phyloP scores from a whole-genome alignment of 64 coral and sea anemone species.

The Dendrophyllia cribrosa region DNA sequence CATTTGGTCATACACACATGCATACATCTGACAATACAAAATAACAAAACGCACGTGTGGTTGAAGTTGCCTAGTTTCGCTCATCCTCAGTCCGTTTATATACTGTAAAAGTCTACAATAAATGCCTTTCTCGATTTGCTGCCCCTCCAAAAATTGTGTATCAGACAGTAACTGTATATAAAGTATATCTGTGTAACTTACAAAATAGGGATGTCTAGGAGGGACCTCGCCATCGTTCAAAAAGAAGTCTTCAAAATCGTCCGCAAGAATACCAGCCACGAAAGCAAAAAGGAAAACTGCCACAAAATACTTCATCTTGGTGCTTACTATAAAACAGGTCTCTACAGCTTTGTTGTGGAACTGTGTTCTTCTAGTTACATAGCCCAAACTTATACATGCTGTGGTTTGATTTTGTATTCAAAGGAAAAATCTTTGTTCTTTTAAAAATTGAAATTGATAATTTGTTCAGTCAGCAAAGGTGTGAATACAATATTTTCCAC shows the following conservation, averaged over 20 bases:
- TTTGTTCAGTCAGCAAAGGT: conserved; percentile 8
- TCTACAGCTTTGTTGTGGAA: neutral
- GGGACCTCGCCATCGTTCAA: conserved; percentile 18
- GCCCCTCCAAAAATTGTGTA: neutral
- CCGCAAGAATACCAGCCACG: conserved; percentile 36
- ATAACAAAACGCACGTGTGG: no score
- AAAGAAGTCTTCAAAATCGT: conserved; percentile 30
- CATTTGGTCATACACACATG: no score
- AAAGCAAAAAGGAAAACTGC: conserved; percentile 41
- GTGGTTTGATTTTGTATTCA: neutral
- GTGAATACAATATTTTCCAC: neutral
- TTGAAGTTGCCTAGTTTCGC: no score
- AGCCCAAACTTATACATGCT: neutral
- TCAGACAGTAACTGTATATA: neutral
- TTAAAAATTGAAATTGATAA: neutral
- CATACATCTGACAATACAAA: no score
- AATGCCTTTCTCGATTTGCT: no score
- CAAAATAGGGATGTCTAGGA: conserved; percentile 43
- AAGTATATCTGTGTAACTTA: neutral
- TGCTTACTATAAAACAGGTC: neutral
- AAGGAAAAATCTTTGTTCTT: neutral
- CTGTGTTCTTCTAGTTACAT: neutral
- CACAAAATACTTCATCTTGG: conserved; percentile 23
- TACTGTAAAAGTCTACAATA: no score
- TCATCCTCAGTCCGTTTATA: no score